phyloP scores from a whole-genome alignment of 2,797 vertebrate species.

The Hoplostethus mediterraneus region DNA sequence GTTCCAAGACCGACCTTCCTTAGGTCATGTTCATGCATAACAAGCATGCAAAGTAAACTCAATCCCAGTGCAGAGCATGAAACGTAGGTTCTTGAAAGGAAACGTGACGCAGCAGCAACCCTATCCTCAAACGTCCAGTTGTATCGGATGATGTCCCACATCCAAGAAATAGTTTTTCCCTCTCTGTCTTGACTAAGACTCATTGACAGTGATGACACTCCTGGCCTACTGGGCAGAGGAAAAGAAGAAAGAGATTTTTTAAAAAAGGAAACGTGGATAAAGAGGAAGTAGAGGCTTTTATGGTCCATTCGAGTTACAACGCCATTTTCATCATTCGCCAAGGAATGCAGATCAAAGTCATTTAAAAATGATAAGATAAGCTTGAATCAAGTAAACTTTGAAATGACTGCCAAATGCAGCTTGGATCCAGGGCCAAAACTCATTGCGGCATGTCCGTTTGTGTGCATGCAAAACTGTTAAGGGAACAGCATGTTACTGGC shows the following conservation, averaged over 20 bases:
- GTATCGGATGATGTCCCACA: neutral
- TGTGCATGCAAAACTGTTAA: neutral
- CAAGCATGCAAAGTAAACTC: neutral
- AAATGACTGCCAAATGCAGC: conserved; percentile 35
- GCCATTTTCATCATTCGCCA: conserved; percentile 33
- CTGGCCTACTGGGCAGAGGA: conserved; percentile 8
- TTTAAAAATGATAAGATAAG: conserved; percentile 55
- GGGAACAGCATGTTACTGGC: neutral
- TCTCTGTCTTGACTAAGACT: neutral
- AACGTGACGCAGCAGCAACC: neutral
- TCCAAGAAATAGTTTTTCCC: neutral
- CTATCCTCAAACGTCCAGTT: neutral
- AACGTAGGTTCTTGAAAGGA: neutral
- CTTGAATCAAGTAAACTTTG: conserved; percentile 23
- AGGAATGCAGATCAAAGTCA: conserved; percentile 62
- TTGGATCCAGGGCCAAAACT: conserved; percentile 21
- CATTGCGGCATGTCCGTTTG: neutral
- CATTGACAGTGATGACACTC: neutral
- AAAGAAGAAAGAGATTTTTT: no score
- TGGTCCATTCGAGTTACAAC: conserved; percentile 43
- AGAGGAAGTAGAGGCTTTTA: conserved; percentile 36
- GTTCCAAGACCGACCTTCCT: no score
- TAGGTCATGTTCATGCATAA: neutral
- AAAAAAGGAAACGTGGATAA: neutral
- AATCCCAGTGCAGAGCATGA: neutral